Conservation (phyloP, 2,888 invertebrate species). For the Cephus sareptanus region DNA sequence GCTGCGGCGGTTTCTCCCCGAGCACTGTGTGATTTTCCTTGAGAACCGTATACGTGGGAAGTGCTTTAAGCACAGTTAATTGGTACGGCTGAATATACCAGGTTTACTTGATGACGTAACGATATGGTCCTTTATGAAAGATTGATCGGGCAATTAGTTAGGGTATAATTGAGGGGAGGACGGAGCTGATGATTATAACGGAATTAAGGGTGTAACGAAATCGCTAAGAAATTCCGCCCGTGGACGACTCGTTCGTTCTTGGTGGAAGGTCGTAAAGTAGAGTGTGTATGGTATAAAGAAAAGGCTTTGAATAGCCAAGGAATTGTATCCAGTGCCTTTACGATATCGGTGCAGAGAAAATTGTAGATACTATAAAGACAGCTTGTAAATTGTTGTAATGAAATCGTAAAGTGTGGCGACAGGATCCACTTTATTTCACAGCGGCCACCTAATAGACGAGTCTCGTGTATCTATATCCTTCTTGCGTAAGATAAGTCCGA, state of each 20-base stretch:
- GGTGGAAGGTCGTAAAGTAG: not conserved
- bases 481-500: not conserved
- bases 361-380: constrained; percentile 6
- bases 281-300: not conserved
- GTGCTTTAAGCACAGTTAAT: not conserved
- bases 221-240: not conserved
- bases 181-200: not conserved
- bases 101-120: no score
- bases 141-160: not conserved
- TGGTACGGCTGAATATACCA: not conserved
- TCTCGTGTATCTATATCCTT: not conserved
- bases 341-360: not conserved
- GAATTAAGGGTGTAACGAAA: not conserved
- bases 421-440: constrained; percentile 34
- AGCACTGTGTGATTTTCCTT: not conserved
- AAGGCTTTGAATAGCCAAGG: not conserved
- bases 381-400: constrained; percentile 44
- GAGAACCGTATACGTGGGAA: not conserved
- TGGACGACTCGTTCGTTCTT: not conserved
- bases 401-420: constrained; percentile 39
- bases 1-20: not conserved
- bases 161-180: not conserved
- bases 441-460: not conserved
- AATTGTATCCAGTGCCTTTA: not conserved
- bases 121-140: not conserved